phyloP scores from a whole-genome alignment of 2,888 invertebrate species.

The Plebejus argus region DNA sequence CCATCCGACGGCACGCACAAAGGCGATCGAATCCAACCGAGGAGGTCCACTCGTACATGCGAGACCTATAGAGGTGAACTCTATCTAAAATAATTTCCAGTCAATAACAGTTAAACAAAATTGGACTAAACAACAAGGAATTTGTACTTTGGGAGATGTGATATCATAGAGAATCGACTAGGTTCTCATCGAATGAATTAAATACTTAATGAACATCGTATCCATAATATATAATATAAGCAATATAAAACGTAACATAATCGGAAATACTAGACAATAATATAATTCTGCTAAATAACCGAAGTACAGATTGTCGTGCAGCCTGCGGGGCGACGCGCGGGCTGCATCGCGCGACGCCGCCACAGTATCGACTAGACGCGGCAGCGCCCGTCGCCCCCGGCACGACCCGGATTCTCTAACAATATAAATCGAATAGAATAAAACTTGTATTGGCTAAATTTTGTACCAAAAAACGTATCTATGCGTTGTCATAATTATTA shows the following conservation, averaged over 20 bases:
- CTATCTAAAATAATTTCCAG: constrained; percentile 76
- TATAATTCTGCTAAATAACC: constrained; percentile 80
- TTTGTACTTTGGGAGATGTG: constrained; percentile 82
- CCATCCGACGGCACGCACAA: constrained; percentile 42
- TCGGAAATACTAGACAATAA: constrained; percentile 78
- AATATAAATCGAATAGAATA: constrained; percentile 75
- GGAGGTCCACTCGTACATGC: constrained; percentile 40
- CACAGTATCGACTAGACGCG: constrained; percentile 62
- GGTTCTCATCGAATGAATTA: constrained; percentile 81
- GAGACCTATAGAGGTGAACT: constrained; percentile 50
- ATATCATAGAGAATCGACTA: constrained; percentile 81
- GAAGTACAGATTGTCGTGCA: constrained; percentile 66
- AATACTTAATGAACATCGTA: constrained; percentile 80
- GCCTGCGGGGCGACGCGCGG: constrained; percentile 52
- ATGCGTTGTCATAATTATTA: constrained; percentile 63
- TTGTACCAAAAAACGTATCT: constrained; percentile 75
- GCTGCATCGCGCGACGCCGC: background rate
- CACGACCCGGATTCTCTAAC: constrained; percentile 73
- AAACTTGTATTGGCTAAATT: constrained; percentile 73
- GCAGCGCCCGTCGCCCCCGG: constrained; percentile 54
- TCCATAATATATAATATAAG: constrained; percentile 79
- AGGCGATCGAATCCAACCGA: constrained; percentile 42
- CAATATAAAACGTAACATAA: constrained; percentile 81
- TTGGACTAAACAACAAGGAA: constrained; percentile 83
- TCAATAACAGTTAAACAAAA: constrained; percentile 80